These are phyloP conservation scores for Actinia tenebrosa DNA, from an alignment of 64 coral and sea anemone species.

Conservation along the genomic window DNA sequence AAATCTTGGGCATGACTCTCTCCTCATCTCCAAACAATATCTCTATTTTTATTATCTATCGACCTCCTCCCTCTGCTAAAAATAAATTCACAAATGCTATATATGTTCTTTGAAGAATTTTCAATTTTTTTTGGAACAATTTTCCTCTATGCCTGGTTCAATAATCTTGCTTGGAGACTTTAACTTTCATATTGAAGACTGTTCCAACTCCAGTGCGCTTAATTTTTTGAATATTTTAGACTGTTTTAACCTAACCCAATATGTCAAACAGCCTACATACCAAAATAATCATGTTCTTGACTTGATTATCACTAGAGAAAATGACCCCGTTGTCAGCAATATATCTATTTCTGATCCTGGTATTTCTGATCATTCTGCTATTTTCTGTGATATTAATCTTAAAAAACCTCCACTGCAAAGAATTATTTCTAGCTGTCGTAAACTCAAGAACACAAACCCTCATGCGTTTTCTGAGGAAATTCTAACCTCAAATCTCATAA, in stretches of 20 bases:
- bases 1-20: background rate
- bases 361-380: constrained; percentile 4
- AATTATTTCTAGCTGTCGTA: background rate
- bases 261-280: background rate
- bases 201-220: background rate
- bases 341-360: background rate
- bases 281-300: background rate
- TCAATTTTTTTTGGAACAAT: background rate
- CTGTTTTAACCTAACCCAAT: background rate
- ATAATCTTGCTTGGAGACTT: background rate
- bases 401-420: background rate
- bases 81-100: background rate
- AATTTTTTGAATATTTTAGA: background rate
- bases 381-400: background rate
- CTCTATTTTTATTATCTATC: background rate
- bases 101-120: constrained; percentile 6
- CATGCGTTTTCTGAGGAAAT: no score
- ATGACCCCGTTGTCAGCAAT: background rate
- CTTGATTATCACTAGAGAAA: no score
- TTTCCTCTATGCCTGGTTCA: background rate
- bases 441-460: background rate
- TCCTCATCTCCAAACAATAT: background rate
- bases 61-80: background rate
- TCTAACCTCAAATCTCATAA: no score
- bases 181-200: background rate